Conservation (phyloP, 2,888 invertebrate species). For the Operophtera brumata region DNA sequence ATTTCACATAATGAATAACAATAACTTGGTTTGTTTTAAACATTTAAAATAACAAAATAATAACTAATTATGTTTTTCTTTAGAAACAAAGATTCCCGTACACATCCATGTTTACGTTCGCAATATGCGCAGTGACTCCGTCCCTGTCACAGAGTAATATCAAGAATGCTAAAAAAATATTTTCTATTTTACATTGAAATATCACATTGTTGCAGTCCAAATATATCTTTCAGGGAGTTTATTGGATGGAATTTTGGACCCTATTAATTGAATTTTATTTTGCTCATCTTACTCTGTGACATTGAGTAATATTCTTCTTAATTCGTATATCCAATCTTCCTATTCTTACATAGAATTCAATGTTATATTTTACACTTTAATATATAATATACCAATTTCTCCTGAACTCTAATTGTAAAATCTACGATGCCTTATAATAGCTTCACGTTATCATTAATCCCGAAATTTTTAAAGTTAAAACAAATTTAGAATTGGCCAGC, state of each 20-base stretch:
- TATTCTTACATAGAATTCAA: conserved; percentile 64
- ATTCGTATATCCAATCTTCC: conserved; percentile 55
- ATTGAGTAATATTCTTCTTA: conserved; percentile 53
- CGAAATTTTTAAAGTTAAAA: conserved; percentile 52
- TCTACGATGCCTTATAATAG: conserved; percentile 65
- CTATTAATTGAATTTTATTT: conserved; percentile 66
- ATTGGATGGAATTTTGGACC: conserved; percentile 79
- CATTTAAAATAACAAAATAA: conserved; percentile 34
- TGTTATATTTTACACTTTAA: conserved; percentile 65
- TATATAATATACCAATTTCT: conserved; percentile 61
- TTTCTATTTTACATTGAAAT: conserved; percentile 60
- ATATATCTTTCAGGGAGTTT: conserved; percentile 56
- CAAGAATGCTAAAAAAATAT: conserved; percentile 62
- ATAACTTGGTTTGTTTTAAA: conserved; percentile 34
- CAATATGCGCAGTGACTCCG: conserved; percentile 52
- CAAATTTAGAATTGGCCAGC: conserved; percentile 47
- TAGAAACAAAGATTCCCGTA: conserved; percentile 79
- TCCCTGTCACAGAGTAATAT: conserved; percentile 68
- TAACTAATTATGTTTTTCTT: conserved; percentile 75
- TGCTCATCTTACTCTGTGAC: conserved; percentile 67
- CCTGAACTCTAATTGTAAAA: conserved; percentile 57
- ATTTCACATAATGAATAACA: conserved; percentile 40
- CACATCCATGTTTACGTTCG: conserved; percentile 69
- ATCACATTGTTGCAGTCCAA: conserved; percentile 73
- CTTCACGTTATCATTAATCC: conserved; percentile 59